Conservation (phyloP, 2,797 vertebrate species). For the Anas bernieri region DNA sequence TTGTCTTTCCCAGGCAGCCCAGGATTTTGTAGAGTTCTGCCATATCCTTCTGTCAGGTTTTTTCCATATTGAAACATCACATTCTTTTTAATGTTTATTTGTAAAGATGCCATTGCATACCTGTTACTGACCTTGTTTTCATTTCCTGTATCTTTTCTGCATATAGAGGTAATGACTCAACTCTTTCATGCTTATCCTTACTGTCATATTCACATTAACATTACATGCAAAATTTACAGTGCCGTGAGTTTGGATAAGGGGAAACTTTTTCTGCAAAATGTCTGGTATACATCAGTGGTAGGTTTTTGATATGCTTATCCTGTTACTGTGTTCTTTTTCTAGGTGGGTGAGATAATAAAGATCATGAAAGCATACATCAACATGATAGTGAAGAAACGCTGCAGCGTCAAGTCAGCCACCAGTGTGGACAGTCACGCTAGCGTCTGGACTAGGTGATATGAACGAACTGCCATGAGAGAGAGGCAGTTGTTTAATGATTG, state of each 20-base stretch:
- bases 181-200: not conserved
- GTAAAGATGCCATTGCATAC: not conserved
- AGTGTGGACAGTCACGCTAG: conserved; percentile 82
- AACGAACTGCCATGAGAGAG: not conserved
- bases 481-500: not conserved
- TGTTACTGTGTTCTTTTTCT: not conserved
- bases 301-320: not conserved
- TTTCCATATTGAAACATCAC: not conserved
- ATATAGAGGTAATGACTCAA: not conserved
- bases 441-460: conserved; percentile 87
- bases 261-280: not conserved
- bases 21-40: not conserved
- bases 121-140: not conserved
- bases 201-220: not conserved
- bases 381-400: conserved; percentile 96
- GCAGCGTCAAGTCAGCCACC: conserved; percentile 89
- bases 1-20: not conserved
- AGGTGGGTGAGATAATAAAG: conserved; percentile 95
- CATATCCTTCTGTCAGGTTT: not conserved
- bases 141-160: not conserved
- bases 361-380: conserved; percentile 97
- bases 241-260: not conserved
- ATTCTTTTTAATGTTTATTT: not conserved
- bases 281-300: not conserved
- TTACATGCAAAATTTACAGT: not conserved